A percentile compares a stretch with the other conserved stretches of the same genome.
These are phyloP conservation scores for Phenacoccus solenopsis DNA, from an alignment of 1,140 invertebrate species.

Conservation along the genomic window DNA sequence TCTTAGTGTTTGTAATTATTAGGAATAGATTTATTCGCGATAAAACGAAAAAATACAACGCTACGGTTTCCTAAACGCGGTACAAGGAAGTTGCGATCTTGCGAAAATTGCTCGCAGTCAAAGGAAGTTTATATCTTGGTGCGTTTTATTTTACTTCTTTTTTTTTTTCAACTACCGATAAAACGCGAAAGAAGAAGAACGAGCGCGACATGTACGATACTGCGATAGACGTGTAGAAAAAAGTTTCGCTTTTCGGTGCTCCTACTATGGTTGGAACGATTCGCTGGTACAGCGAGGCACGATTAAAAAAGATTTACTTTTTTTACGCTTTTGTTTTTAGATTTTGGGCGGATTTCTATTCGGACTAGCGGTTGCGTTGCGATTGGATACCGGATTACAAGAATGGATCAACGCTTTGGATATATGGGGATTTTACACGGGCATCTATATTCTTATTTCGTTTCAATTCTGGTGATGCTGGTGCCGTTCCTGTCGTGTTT, in stretches of 20 bases:
- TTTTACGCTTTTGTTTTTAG: conserved; percentile 37
- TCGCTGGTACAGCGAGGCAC: neutral
- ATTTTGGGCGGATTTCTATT: conserved; percentile 59
- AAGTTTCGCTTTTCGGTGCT: neutral
- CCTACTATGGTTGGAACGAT: neutral
- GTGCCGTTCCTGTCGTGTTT: conserved; percentile 62
- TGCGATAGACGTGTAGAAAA: neutral
- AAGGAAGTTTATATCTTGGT: neutral
- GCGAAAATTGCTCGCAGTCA: neutral
- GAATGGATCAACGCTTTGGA: conserved; percentile 63
- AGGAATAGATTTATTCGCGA: neutral
- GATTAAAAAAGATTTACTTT: conserved; percentile 13
- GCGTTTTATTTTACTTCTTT: neutral
- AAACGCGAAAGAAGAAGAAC: neutral
- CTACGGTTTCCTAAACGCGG: too few species aligned
- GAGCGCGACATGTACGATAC: neutral
- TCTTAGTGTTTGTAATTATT: neutral
- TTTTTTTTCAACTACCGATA: neutral
- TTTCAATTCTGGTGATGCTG: conserved; percentile 53
- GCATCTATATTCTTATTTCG: conserved; percentile 64
- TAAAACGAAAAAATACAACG: neutral
- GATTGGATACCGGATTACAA: conserved; percentile 61
- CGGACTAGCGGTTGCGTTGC: conserved; percentile 62
- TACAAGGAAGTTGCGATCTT: neutral
- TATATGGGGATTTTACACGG: conserved; percentile 62